Base-by-base conservation (phyloP, 2,797 vertebrate genomes). In the Premnoplex brunnescens region DNA sequence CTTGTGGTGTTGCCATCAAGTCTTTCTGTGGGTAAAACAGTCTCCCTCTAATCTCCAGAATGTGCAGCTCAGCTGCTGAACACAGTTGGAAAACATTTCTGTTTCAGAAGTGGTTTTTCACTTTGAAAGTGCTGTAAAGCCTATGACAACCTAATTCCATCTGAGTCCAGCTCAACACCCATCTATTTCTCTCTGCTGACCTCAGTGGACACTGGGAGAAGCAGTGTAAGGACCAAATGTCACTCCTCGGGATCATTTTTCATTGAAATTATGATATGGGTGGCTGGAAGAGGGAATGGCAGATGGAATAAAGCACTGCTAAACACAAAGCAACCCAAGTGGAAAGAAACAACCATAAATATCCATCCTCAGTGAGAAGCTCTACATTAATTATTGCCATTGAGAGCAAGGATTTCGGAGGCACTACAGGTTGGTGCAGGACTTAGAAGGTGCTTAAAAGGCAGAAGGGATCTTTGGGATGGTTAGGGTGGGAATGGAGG, bases 1-100 rank as follows among this genome's bases (percentile, higher is more conserved):
- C 76, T 82, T 91, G 85, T 95, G 82, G 87, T 90, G 69, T 56
- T 96, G 87, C 91, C 92, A 92, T 90, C 73, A 55, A 89, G 76
- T 24, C 54, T 85, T 75, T 80, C 26, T 88, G 89, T 68, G 92
- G 66, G 54, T 37, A 78, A 69, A 41, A 32, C 37, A 62, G 5
- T 6, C 54, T 43, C 41, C 59, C 63, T 69, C 79, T 82, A 78
- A 85, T 58, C 32, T 41, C 73, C 89, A 92, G 82, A 91, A 95
- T 86, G 78, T 93, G 87, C 87, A 85, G 76, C 85, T 97, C 86
- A 88, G 79, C 69, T 92, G 89, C 68, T 85, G 68, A 92, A 34
- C 72, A 71, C 4, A 28, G 59, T 81, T 89, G 83, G 82, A 86
- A 93, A 91, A 78, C 5, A 36, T 84, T 93, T 85, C 24, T 67